phyloP scores from a whole-genome alignment of 1,140 invertebrate species.

The Lepidurus arcticus region DNA sequence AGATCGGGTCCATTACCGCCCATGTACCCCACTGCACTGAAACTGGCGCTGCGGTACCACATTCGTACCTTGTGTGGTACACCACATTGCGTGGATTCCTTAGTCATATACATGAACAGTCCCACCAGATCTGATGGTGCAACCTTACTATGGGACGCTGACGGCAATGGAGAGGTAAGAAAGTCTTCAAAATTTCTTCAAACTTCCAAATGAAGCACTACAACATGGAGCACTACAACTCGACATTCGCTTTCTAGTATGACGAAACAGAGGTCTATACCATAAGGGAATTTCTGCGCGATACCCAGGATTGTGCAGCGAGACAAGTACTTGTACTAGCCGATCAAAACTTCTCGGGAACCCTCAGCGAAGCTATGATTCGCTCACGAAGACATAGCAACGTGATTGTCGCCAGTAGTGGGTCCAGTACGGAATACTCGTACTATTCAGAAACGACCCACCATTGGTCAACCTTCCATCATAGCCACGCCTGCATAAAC shows the following conservation, averaged over 20 bases:
- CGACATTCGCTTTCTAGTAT: slow-evolving; percentile 39
- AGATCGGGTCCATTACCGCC: slow-evolving; percentile 33
- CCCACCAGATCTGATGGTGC: slow-evolving; percentile 49
- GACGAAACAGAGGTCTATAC: slow-evolving; percentile 49
- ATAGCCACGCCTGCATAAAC: slow-evolving; percentile 43
- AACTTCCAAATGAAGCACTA: slow-evolving; percentile 12
- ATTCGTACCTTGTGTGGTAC: slow-evolving; percentile 47
- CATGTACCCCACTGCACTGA: slow-evolving; percentile 48
- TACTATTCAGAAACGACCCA: slow-evolving; percentile 45
- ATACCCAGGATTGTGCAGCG: slow-evolving; percentile 48
- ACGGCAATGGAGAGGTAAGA: slow-evolving; percentile 50
- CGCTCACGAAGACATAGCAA: slow-evolving; percentile 44
- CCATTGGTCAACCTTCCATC: slow-evolving; percentile 44
- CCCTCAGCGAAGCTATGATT: slow-evolving; percentile 44
- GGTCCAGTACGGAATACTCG: slow-evolving; percentile 44
- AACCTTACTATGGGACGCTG: slow-evolving; percentile 50
- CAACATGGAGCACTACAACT: not conserved
- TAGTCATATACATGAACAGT: slow-evolving; percentile 51
- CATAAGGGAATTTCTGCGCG: slow-evolving; percentile 47
- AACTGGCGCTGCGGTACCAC: slow-evolving; percentile 49
- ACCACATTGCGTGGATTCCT: slow-evolving; percentile 49
- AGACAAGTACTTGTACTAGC: slow-evolving; percentile 48
- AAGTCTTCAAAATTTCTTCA: slow-evolving; percentile 1
- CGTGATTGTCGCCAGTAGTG: slow-evolving; percentile 45
- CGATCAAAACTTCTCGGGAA: slow-evolving; percentile 50